Base-by-base conservation (phyloP, 2,113 vertebrate species). In the Varanus salvator region DNA sequence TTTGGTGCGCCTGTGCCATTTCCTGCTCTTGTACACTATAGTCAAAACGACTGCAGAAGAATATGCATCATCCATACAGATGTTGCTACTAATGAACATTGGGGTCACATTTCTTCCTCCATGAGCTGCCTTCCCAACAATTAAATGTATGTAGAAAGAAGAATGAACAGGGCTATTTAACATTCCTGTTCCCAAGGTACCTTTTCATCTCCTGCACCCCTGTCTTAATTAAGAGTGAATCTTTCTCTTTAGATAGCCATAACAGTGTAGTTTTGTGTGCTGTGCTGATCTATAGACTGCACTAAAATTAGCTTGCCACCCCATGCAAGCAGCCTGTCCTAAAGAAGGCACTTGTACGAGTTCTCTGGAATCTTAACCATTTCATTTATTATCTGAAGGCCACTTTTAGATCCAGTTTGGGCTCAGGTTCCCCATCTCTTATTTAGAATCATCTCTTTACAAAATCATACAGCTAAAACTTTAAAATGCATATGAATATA, bases 231-330 rank as follows among this genome's bases (percentile, higher is more conserved):
- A 44, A 84, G 66, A 87, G 1, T 7, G 88, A 38, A 69, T 23
- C 6, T 60, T 68, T 90, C 84, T 76, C 64, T 89, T 84, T 50
- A 14, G 84, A 86, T 34, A 86, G 19, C 50, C 48, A 74, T 21
- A 34, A 21, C 31, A 75, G 75, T 54, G 31, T 60, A 14, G 25
- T 50, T 23, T 3, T 80, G 3, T 80, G 23, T 80, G 23, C 23
- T 80, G 48, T 80, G 23, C 15, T 52, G 25, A 29, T 50, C 52
- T 57, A 8, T 31, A 31, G 44, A 27, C 19, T 11, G 27, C 48
- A 52, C 76, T 8, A 78, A 2, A 12, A 29, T 29, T 25, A 52
- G 48, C 1, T 21, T 4, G 8, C 23, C 66, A 25, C 25, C 21
- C 66, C 66, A 68, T 27, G 19, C 66, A 14, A 68, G 21, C 25